Evolutionary conservation across 2,888 invertebrate species (phyloP).

Genomic region (Rhaphigaster nebulosa): DNA sequence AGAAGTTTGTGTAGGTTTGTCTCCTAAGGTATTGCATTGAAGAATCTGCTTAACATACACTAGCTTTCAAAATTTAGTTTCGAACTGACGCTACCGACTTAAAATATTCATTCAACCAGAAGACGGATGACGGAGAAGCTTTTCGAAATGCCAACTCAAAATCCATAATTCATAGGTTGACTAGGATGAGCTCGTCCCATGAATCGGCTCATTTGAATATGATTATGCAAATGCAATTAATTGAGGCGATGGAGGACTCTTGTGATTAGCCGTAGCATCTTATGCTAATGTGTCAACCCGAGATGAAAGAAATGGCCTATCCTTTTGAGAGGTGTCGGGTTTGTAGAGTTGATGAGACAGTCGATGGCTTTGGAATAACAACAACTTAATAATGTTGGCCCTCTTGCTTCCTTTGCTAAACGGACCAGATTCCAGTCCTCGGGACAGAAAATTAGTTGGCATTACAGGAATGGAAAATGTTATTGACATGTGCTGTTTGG

Average conservation of each 20-base stretch:
- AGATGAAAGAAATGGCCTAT: not conserved
- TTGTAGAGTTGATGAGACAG: not conserved
- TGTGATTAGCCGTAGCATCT: not conserved
- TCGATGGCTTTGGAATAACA: not conserved
- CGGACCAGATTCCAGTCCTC: no score
- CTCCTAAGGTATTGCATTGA: not conserved
- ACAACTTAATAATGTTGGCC: not conserved
- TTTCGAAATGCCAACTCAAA: conserved; percentile 19
- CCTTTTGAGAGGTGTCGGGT: not conserved
- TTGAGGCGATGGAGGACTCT: not conserved
- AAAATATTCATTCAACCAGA: not conserved
- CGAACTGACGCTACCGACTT: not conserved
- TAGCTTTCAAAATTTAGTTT: not conserved
- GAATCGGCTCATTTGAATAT: conserved; percentile 41
- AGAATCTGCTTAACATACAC: not conserved
- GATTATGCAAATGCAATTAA: conserved; percentile 36
- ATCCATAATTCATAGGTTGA: conserved; percentile 23
- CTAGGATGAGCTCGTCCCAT: not conserved
- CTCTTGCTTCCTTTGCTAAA: not conserved
- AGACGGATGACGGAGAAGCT: not conserved
- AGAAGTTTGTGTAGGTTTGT: not conserved
- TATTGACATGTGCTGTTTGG: not conserved
- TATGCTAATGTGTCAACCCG: conserved; percentile 12
- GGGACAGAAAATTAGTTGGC: not conserved
- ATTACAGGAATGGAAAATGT: not conserved